Percentiles rank a stretch among this genome's conserved stretches.
Evolutionary conservation across 2,113 vertebrate genomes (phyloP).

Genomic region (Oostethus manadensis): DNA sequence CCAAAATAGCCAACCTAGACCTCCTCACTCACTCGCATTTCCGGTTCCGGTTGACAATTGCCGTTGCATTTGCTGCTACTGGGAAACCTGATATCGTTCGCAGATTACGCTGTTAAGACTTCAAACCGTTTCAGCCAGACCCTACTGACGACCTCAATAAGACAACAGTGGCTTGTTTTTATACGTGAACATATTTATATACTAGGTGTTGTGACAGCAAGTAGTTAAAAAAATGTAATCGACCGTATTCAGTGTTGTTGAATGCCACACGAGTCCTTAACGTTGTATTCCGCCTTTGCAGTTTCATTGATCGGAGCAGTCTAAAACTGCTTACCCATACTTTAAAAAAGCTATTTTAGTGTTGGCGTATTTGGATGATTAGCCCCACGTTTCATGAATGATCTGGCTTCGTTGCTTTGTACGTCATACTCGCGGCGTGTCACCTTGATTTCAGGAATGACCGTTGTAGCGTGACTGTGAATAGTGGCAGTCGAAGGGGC

Average conservation of each 20-base stretch:
- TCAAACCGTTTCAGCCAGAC: neutral
- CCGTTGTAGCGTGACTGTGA: neutral
- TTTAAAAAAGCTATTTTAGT: neutral
- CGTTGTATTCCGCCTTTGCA: neutral
- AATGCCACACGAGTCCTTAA: neutral
- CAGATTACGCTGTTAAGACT: no score
- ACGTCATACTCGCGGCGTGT: neutral
- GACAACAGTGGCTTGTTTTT: no score
- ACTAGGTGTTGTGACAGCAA: no score
- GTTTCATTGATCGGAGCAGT: neutral
- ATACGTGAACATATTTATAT: no score
- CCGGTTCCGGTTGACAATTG: neutral
- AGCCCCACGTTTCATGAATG: neutral
- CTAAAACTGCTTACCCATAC: neutral
- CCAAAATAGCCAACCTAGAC: no score
- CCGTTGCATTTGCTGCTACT: neutral
- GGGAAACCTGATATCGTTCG: neutral
- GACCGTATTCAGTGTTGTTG: neutral
- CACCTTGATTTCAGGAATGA: slow-evolving; percentile 6
- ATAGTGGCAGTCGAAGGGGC: neutral
- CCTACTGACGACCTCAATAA: neutral
- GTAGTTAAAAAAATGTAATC: neutral
- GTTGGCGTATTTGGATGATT: neutral
- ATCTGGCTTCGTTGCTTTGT: neutral
- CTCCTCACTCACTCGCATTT: neutral